phyloP scores from a whole-genome alignment of 2,113 vertebrate species.

The Marmota monax region DNA sequence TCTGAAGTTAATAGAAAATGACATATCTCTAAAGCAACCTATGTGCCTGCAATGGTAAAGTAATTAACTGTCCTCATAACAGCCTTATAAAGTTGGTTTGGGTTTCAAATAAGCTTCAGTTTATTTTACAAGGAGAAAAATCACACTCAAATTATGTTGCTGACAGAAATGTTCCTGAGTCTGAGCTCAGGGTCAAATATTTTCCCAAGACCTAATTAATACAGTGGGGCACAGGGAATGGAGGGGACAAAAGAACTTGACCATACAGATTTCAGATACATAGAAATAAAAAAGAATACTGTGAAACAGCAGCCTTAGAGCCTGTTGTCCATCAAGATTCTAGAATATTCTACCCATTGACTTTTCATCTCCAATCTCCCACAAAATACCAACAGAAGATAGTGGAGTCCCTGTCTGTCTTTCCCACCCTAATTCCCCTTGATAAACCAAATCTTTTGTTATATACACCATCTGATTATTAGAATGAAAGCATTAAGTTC shows the following conservation, averaged over 20 bases:
- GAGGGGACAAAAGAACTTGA: not conserved
- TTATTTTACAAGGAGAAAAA: conserved; percentile 40
- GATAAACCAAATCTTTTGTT: not conserved
- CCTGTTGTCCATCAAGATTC: not conserved
- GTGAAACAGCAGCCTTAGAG: not conserved
- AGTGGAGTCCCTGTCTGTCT: not conserved
- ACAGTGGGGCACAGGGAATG: not conserved
- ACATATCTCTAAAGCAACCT: conserved; percentile 49
- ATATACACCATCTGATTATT: not conserved
- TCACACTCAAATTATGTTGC: not conserved
- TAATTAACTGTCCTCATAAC: conserved; percentile 16
- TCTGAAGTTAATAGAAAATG: not conserved
- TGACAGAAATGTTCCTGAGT: conserved; percentile 27
- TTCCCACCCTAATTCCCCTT: not conserved
- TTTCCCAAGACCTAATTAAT: not conserved
- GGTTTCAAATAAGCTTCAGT: conserved; percentile 41
- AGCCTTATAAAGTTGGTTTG: conserved; percentile 10
- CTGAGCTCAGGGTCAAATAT: not conserved
- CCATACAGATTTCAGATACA: conserved; percentile 11
- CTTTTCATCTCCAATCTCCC: not conserved
- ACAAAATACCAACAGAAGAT: not conserved
- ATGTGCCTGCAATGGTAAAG: not conserved
- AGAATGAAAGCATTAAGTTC: conserved; percentile 50
- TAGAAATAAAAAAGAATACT: conserved; percentile 8
- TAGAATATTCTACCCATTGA: not conserved